phyloP scores from a whole-genome alignment of 2,113 vertebrate species.

The Lipotes vexillifer region DNA sequence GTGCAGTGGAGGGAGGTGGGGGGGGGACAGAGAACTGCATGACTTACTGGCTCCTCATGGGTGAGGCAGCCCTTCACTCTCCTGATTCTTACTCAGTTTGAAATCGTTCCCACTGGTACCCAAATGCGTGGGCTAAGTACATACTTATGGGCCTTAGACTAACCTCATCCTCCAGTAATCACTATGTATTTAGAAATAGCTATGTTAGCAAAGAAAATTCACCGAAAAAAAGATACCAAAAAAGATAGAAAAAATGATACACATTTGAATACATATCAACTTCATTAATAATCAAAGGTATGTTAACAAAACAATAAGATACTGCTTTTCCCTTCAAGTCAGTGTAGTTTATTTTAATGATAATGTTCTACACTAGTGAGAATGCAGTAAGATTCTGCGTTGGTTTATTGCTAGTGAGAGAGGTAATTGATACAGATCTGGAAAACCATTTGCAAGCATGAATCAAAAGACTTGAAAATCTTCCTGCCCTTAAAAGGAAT shows the following conservation, averaged over 20 bases:
- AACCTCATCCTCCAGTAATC: neutral
- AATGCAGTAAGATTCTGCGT: neutral
- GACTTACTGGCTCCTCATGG: neutral
- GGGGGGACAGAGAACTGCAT: neutral
- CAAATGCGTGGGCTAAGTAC: neutral
- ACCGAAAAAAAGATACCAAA: neutral
- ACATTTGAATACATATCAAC: neutral
- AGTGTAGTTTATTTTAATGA: neutral
- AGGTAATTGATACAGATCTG: neutral
- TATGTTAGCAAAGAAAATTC: neutral
- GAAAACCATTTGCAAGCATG: neutral
- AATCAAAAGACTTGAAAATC: neutral
- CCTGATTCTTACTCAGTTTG: neutral
- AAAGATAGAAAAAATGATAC: neutral
- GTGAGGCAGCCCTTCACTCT: neutral
- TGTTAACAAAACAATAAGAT: neutral
- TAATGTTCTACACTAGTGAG: neutral
- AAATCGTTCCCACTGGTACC: neutral
- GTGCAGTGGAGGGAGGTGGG: neutral
- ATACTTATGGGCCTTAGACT: neutral
- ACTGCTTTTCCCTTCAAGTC: neutral
- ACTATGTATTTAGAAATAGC: neutral
- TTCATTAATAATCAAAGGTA: neutral
- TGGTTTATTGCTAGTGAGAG: neutral
- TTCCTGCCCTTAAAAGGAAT: neutral